Base-by-base conservation (phyloP, 2,797 vertebrate species). In the Gastrophryne carolinensis region DNA sequence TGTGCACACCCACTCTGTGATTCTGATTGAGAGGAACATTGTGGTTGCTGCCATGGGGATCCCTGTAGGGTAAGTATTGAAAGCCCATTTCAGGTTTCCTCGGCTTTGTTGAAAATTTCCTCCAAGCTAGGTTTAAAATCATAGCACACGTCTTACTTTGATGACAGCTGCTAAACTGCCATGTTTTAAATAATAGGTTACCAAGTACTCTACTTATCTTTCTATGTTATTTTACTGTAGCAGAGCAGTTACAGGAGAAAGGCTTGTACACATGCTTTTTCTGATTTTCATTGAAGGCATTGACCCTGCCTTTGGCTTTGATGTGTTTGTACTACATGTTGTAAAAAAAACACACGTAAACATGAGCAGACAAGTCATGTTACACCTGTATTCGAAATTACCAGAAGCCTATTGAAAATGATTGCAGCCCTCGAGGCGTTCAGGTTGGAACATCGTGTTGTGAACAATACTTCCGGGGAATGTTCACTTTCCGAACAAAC, bases 291-390 rank as follows among this genome's bases (percentile, higher is more conserved):
- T 34, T 41, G 8, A 50, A 23, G 54, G 24, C 52, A 32, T 56
- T 56, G 29, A 61, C 72, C 52, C 72, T 26, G 19, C 19, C 53
- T n/a, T 63, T 50, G 41, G 23, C 72, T 67, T 39, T 67, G 21
- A 75, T 56, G 44, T 39, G 49, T 68, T 58, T 69, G 63, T 39
- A n/a, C 23, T 27, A 61, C 17, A 53, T 32, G 24, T 61, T 39
- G 30, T 68, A 23, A 72, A 72, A 72, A 72, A 72, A 78, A 72
- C 41, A 58, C 17, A 35, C n/a, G 60, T 72, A 35, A 78, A 72
- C 75, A 41, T 65, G 75, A 57, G 61, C 24, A 57, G 60, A 78
- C 75, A 58, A 58, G 58, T 77, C 75, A 47, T 11, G 29, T 54
- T 35, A 29, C 67, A 50, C 21, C 60, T 66, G 61, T 23, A 27